Base-by-base conservation (phyloP, 2,113 vertebrate species). In the Choloepus hoffmanni region DNA sequence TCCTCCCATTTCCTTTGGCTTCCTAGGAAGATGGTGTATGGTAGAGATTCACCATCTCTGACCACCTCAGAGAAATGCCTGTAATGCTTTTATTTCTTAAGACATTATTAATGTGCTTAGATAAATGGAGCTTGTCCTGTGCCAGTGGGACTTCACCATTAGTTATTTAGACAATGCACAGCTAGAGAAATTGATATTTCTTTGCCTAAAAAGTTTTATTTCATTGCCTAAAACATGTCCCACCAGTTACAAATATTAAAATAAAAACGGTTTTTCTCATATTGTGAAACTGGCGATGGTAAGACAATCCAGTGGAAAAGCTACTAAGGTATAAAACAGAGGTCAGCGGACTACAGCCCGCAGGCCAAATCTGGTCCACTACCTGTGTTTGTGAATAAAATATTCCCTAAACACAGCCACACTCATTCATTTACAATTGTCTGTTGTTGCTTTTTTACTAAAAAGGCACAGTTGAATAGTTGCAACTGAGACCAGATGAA, bases 41-140 rank as follows among this genome's bases (percentile, higher is more conserved):
- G 40, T 85, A 5, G 67, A 89, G 26, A 73, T 62, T 82, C 5
- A 60, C 43, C 9, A 7, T 84, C 58, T 50, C 67, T 62, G 30
- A 84, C 67, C 55, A 30, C 33, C 48, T 94, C 14, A 87, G 53
- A 83, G 74, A 84, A 36, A 5, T 45, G n/a, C 30, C 72, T 13
- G 30, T 77, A 70, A 76, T 72, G 36, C 19, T 63, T 85, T 83
- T 48, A 53, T 73, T 93, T 95, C n/a, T 89, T 36, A 86, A 92
- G 62, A 21, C 23, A 79, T 24, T 89, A 62, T 8, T 88, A 8
- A 48, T 74, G 2, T 81, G 36, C 28, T 63, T 85, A 87, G 36
- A 82, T 45, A 89, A 68, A 60, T 67, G 50, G 36, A 86, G 8
- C 60, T 95, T 60, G 83, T 72, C 13, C 15, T 67, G 23, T 68